phyloP scores from a whole-genome alignment of 2,888 invertebrate genomes.

The Amorpha juglandis region DNA sequence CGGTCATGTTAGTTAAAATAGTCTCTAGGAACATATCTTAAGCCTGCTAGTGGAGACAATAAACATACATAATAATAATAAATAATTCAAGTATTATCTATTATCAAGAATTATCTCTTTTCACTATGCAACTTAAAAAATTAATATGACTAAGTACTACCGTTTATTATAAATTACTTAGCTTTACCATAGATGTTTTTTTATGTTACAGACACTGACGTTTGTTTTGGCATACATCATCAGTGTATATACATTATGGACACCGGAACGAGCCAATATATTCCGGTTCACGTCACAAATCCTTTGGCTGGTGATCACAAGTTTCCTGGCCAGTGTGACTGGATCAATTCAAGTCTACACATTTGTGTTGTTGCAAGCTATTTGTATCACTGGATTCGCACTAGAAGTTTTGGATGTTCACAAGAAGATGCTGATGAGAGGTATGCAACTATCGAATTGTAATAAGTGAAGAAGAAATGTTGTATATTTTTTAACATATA shows the following conservation, averaged over 20 bases:
- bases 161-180: too few relatives aligned
- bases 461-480: neutral
- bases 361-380: conserved; percentile 87
- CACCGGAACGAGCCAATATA: conserved; percentile 85
- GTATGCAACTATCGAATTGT: conserved; percentile 49
- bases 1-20: too few relatives aligned
- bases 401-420: conserved; percentile 84
- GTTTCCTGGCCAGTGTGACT: conserved; percentile 89
- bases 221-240: conserved; percentile 88
- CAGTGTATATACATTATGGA: conserved; percentile 90
- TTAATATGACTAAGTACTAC: too few relatives aligned
- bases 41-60: too few relatives aligned
- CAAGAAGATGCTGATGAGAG: conserved; percentile 75
- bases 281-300: conserved; percentile 88
- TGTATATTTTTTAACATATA: too few relatives aligned
- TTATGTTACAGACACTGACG: conserved; percentile 86
- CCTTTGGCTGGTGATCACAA: conserved; percentile 90
- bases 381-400: conserved; percentile 87
- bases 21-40: too few relatives aligned
- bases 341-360: conserved; percentile 91
- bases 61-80: too few relatives aligned
- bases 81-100: too few relatives aligned
- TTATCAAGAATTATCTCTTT: too few relatives aligned
- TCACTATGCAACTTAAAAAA: too few relatives aligned
- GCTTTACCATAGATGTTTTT: too few relatives aligned